Evolutionary conservation across 2,113 vertebrate genomes (phyloP), one percentile per base, ranked within the genome.

Genomic region (Xiphias gladius): DNA sequence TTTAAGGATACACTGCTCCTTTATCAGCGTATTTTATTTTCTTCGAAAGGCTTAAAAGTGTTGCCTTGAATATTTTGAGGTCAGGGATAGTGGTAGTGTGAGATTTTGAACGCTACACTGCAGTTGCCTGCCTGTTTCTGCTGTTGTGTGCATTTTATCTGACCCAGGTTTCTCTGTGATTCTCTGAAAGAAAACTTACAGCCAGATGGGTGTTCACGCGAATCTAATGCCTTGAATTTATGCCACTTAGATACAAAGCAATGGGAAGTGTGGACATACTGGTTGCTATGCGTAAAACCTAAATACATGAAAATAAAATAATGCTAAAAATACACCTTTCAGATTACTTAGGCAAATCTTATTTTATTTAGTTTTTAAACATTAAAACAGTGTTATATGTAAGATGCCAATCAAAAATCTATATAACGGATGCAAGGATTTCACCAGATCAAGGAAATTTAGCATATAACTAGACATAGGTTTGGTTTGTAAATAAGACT

Each of bases 111-210:
- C 2, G 46, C 17, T 82, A 28, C 46, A 75, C 54, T 72, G 79
- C 55, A 50, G 68, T 66, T 82, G 76, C 73, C 58, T 82, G 76
- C 73, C 58, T 35, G 14, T 62, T 82, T 77, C 50, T 78, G 69
- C 69, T 74, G 24, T 55, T 61, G 57, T 43, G 30, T 80, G 48
- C 57, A 65, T 87, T 81, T 80, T 74, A 69, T 66, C 57, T 86
- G 88, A 70, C 81, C 76, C 48, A 79, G 57, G 83, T 74, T 68
- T 79, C 43, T 68, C 12, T 20, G 8, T 12, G 70, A 28, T 6
- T 77, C 57, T 67, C 22, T 37, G 6, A 28, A 32, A 80, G 14
- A 75, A 59, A n/a, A 46, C 6, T 17, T 32, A 2, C 13, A 65
- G 68, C 52, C 46, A 61, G 20, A 64, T 26, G 16, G 5, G 8